Evolutionary conservation across 1,140 invertebrate species (phyloP), one percentile per base, ranked within the genome.

Genomic region (Drosophila sp.): DNA sequence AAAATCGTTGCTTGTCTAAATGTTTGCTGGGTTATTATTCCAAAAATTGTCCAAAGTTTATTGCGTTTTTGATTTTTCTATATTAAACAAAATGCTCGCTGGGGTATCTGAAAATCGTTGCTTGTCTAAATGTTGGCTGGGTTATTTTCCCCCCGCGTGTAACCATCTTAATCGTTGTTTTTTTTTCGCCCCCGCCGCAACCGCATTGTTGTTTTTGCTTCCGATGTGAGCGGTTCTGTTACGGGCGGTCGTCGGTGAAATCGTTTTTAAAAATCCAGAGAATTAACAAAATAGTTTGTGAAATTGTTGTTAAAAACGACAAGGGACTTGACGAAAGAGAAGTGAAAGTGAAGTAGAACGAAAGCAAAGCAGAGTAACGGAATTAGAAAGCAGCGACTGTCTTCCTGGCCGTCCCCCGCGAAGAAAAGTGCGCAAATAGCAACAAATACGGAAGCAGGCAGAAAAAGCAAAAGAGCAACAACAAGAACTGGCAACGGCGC

Each of bases 261-360:
- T 27, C 44, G 44, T 50, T 50, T 50, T 50, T 50, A 50, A 50
- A 50, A 27, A 50, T 38, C 35, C 23, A 27, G 25, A 50, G 1
- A 50, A 27, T 27, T 50, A 50, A 50, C 7, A 50, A 77, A 61
- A 66, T 57, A 62, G 54, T 47, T 62, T 60, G 47, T 25, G 17
- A 50, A 47, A 50, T 50, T 50, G 23, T 50, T 50, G 44, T 50
- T 50, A 50, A 50, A 50, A 50, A 50, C 44, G 44, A 50, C 7
- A 50, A 50, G 44, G 25, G 11, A 41, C 40, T 41, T 41, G 40
- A 41, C 40, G n/a, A 17, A 41, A 30, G 30, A 30, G 30, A 3
- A 3, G 30, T 30, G 30, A 30, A 30, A 30, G 30, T 30, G 30
- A 30, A 30, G 4, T 4, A 30, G 30, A 30, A 30, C 30, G 30